These are phyloP conservation scores for Oligia latruncula DNA, from an alignment of 2,888 invertebrate species.

Conservation along the genomic window DNA sequence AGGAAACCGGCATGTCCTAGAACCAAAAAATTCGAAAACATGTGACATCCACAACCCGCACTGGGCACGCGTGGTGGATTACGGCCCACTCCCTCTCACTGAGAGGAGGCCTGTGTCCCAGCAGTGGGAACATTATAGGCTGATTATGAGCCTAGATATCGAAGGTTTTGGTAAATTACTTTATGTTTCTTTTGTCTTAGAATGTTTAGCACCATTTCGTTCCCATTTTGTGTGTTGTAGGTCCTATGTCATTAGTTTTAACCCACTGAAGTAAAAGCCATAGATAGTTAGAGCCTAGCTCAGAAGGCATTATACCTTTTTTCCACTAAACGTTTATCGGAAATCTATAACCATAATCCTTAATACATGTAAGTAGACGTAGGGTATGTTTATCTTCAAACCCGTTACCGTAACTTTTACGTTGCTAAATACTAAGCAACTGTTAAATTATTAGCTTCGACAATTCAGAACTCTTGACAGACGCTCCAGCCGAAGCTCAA, in stretches of 20 bases:
- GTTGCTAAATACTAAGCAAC: not conserved
- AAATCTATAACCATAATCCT: not conserved
- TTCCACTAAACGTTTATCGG: not conserved
- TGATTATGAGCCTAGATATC: no score
- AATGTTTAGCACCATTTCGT: not conserved
- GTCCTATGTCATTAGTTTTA: no score
- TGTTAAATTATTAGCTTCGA: not conserved
- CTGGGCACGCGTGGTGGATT: no score
- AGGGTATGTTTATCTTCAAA: not conserved
- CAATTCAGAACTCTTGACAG: not conserved
- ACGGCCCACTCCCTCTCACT: no score
- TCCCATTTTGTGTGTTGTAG: not conserved
- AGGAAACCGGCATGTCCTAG: no score
- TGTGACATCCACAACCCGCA: no score
- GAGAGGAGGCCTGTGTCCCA: no score
- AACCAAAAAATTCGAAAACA: no score
- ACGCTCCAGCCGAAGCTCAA: not conserved
- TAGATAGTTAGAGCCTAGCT: not conserved
- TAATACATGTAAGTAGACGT: not conserved
- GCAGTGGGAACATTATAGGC: no score
- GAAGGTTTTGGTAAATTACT: not conserved
- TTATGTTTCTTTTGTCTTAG: not conserved
- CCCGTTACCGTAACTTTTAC: not conserved
- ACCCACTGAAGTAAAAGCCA: not conserved
- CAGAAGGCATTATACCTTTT: not conserved